Evolutionary conservation across 1,140 invertebrate genomes (phyloP), one percentile per base, ranked within the genome.

Genomic region (Goniozus legneri): DNA sequence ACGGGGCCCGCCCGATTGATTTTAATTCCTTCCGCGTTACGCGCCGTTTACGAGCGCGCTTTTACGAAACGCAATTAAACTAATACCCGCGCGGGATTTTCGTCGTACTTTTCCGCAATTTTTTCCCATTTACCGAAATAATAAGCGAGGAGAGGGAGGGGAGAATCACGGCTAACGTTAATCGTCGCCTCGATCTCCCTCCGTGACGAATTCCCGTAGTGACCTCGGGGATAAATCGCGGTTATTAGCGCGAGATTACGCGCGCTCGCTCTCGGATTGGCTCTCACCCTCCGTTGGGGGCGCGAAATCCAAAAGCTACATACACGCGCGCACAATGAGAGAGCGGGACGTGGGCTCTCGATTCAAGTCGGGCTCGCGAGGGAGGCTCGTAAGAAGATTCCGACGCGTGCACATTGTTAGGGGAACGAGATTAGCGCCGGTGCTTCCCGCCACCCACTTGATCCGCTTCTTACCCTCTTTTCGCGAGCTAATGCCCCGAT

Each of bases 331-430:
- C 37, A 27, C 44, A 49, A 50, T 37, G 34, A 47, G 51, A 55
- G 41, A 44, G 37, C 42, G 52, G 37, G 52, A 47, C 34, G 34
- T 48, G 12, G 50, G 39, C 49, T 47, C 20, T 16, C 42, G 36
- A 57, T 33, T 36, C 22, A 46, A 44, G 31, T 30, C 38, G 52
- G 50, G 46, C 40, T 57, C 38, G 44, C 44, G 37, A 42, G 55
- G 56, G 53, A 34, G 45, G 59, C 51, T 63, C 64, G 63, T 74
- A 75, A 76, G 73, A 73, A 74, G 72, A 75, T 75, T 75, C 71
- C 71, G 62, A 69, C 73, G 71, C 74, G 73, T 76, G 74, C 69
- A 70, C 74, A 74, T 76, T 76, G 74, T 76, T 75, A 75, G 65
- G 70, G 70, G 70, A 72, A 72, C 74, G 65, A 73, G 73, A 76